These are phyloP conservation scores for Pycnomerus fuliginosus DNA, from an alignment of 2,888 invertebrate genomes.

Conservation along the genomic window DNA sequence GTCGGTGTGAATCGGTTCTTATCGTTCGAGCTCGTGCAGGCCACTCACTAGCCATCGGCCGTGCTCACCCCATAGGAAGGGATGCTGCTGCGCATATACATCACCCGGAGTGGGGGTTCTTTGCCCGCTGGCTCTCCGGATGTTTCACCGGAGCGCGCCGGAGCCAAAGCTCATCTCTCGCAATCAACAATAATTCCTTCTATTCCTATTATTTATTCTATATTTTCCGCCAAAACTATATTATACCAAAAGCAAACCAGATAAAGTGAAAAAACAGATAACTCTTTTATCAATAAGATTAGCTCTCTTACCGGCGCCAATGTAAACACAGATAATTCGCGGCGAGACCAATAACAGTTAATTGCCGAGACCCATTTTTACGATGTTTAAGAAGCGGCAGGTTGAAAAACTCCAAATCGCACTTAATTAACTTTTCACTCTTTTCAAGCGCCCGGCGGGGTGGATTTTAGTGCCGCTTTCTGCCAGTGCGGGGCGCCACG, in stretches of 20 bases:
- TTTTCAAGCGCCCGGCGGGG: conserved; percentile 43
- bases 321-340: conserved; percentile 8
- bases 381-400: conserved; percentile 32
- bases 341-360: conserved; percentile 5
- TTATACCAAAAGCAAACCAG: too few relatives aligned
- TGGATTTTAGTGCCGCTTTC: conserved; percentile 31
- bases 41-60: conserved; percentile 59
- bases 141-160: conserved; percentile 43
- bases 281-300: too few relatives aligned
- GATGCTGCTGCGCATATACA: conserved; percentile 51
- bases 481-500: conserved; percentile 47
- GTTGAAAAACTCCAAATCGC: conserved; percentile 35
- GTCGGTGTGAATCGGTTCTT: conserved; percentile 37
- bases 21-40: conserved; percentile 45
- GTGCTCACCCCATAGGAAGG: conserved; percentile 55
- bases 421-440: conserved; percentile 51
- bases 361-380: conserved; percentile 2
- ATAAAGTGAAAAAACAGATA: too few relatives aligned
- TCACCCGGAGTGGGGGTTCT: conserved; percentile 33
- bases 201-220: too few relatives aligned
- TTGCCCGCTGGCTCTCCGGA: conserved; percentile 43
- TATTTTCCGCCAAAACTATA: too few relatives aligned
- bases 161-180: conserved; percentile 29
- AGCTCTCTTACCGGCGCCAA: too few relatives aligned
- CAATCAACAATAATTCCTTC: conserved; percentile 6